Conservation (phyloP, 2,113 vertebrate genomes). For the Labeo rohita region DNA sequence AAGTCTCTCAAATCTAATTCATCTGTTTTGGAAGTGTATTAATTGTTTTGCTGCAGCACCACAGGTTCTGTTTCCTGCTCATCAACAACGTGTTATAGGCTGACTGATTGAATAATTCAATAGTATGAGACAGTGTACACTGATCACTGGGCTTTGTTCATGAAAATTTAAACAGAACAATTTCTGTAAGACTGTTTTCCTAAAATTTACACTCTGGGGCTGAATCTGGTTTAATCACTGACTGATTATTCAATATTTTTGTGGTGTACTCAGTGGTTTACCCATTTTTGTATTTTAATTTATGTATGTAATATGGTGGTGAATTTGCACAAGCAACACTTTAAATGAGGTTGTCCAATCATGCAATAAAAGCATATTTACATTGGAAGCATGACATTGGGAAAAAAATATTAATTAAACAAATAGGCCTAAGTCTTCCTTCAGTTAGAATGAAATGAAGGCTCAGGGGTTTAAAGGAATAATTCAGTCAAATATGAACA, state of each 20-base stretch:
- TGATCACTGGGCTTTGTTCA: background rate
- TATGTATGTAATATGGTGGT: background rate
- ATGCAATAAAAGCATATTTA: no score
- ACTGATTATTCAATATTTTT: background rate
- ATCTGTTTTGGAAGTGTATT: conserved; percentile 5
- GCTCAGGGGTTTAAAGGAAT: background rate
- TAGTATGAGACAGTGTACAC: background rate
- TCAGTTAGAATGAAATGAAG: background rate
- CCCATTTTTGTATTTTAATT: no score
- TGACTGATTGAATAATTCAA: background rate
- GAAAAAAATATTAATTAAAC: no score
- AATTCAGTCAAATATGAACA: no score
- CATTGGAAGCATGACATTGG: no score
- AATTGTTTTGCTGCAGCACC: background rate
- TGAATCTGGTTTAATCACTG: background rate
- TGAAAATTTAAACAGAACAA: background rate
- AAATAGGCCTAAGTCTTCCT: background rate
- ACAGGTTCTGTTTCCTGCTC: conserved; percentile 19
- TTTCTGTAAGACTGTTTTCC: background rate
- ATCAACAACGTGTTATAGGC: conserved; percentile 7
- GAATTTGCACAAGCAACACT: background rate
- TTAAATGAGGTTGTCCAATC: no score
- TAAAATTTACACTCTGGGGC: background rate
- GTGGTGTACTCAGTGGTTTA: background rate
- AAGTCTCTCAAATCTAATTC: background rate